Conservation (phyloP, 92 coral and sea anemone genomes). For the Micromussa lordhowensis region DNA sequence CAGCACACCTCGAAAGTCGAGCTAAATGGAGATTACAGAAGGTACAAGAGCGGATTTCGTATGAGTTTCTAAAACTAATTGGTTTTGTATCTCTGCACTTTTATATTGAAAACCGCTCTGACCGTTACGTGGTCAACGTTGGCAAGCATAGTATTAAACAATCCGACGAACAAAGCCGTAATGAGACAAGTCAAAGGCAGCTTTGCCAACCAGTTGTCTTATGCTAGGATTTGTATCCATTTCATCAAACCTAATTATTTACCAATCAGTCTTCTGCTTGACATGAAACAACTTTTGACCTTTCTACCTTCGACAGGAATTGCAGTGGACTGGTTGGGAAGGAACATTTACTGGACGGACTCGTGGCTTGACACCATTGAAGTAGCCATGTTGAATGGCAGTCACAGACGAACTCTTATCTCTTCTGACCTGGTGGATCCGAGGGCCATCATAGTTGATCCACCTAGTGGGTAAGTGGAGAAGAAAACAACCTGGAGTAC, state of each 20-base stretch:
- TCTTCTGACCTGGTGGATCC: conserved; percentile 89
- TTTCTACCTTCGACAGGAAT: conserved; percentile 58
- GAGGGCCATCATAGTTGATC: conserved; percentile 93
- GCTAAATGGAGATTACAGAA: too few species aligned
- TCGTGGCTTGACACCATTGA: conserved; percentile 90
- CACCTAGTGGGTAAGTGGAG: conserved; percentile 86
- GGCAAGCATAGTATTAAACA: background rate
- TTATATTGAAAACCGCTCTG: too few species aligned
- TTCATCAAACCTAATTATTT: background rate
- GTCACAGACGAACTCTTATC: conserved; percentile 76
- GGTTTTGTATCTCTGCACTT: too few species aligned
- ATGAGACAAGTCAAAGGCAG: background rate
- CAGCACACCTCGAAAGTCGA: background rate
- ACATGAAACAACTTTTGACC: background rate
- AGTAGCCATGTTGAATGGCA: conserved; percentile 86
- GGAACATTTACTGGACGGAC: conserved; percentile 99
- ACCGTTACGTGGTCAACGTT: too few species aligned
- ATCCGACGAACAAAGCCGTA: background rate
- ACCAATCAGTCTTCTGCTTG: background rate
- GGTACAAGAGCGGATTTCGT: too few species aligned
- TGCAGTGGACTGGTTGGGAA: conserved; percentile 98
- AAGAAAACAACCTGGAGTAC: background rate
- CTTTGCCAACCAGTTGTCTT: background rate
- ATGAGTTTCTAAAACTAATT: too few species aligned
- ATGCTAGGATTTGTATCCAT: background rate